Percentiles rank a stretch among this genome's conserved stretches.
Evolutionary conservation across 1,140 invertebrate species (phyloP).

Genomic region (Aphidius ervi): DNA sequence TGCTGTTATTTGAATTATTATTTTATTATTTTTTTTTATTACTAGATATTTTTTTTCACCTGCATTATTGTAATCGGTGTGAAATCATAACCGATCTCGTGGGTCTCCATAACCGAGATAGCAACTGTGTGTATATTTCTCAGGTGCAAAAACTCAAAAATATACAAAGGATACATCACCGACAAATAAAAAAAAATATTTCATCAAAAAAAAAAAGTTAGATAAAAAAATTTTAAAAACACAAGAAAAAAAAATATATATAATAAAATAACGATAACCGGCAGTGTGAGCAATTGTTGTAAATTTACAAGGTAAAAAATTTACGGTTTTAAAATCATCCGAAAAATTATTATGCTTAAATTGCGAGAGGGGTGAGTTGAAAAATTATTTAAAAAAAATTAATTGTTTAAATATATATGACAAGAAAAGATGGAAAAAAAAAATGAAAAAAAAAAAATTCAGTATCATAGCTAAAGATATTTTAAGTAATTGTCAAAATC

Average conservation of each 20-base stretch:
- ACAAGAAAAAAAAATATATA: constrained; percentile 20
- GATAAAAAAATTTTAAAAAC: constrained; percentile 11
- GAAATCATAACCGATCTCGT: constrained; percentile 53
- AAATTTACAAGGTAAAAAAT: constrained; percentile 43
- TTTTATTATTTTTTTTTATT: constrained; percentile 23
- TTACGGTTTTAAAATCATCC: constrained; percentile 55
- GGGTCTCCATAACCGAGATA: constrained; percentile 31
- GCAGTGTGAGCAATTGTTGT: constrained; percentile 28
- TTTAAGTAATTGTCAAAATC: no score
- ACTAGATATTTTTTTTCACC: constrained; percentile 13
- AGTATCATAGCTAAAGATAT: no score
- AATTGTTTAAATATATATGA: no score
- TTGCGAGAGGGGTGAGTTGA: no score
- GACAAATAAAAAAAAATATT: no score
- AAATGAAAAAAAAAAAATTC: background rate
- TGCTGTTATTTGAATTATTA: constrained; percentile 38
- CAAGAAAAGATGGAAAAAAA: constrained; percentile 5
- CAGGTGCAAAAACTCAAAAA: background rate
- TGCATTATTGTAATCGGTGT: constrained; percentile 53
- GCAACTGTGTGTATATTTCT: background rate
- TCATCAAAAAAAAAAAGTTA: constrained; percentile 10
- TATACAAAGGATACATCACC: background rate
- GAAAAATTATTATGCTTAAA: constrained; percentile 50
- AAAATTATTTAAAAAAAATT: no score
- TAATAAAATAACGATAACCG: constrained; percentile 6